Conservation (phyloP, 2,888 invertebrate genomes). For the Acrocyrtus sp. region DNA sequence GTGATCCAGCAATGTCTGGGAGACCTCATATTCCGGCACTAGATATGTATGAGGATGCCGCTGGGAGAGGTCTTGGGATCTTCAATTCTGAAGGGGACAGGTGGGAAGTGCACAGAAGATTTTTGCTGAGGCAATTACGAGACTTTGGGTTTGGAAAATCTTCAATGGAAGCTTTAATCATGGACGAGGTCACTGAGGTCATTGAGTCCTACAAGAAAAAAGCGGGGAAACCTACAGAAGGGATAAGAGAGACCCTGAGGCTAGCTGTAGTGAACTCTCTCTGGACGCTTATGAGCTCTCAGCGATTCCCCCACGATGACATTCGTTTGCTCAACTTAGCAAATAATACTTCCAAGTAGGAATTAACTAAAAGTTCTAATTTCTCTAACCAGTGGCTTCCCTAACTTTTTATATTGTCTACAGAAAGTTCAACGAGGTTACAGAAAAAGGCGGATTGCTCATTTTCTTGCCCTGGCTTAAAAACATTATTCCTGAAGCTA, state of each 20-base stretch:
- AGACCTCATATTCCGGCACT: not conserved
- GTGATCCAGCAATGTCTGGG: not conserved
- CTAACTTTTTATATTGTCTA: not conserved
- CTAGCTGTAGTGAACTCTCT: slow-evolving; percentile 34
- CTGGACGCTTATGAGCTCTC: slow-evolving; percentile 33
- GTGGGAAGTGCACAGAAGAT: not conserved
- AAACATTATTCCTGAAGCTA: not conserved
- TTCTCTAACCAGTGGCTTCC: not conserved
- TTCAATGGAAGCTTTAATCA: slow-evolving; percentile 31
- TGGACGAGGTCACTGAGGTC: slow-evolving; percentile 33
- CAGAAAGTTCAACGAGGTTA: not conserved
- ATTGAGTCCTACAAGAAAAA: not conserved
- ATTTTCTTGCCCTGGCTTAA: not conserved
- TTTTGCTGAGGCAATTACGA: slow-evolving; percentile 24
- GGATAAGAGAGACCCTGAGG: slow-evolving; percentile 17
- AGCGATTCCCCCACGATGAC: slow-evolving; percentile 29
- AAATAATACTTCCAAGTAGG: not conserved
- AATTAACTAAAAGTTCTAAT: not conserved
- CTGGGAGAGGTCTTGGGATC: not conserved
- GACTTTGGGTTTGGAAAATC: slow-evolving; percentile 34
- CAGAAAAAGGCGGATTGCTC: not conserved
- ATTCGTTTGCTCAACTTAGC: not conserved
- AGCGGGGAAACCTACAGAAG: not conserved
- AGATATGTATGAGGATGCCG: not conserved
- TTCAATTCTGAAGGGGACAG: not conserved